A percentile compares a stretch with the other conserved stretches of the same genome.
Conservation (phyloP, 2,797 vertebrate genomes). For the Lutjanus campechanus region DNA sequence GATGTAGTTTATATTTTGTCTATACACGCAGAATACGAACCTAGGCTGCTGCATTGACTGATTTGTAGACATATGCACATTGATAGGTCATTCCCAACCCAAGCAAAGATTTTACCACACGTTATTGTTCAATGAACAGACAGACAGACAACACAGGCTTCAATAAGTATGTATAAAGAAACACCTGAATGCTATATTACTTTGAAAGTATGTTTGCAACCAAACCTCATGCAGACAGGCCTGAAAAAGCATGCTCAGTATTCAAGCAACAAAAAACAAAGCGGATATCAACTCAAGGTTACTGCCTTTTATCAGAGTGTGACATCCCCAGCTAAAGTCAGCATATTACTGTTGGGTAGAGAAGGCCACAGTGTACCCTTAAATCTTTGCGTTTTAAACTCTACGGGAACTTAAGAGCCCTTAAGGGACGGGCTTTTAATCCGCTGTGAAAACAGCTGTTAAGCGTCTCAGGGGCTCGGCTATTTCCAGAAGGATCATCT, state of each 20-base stretch:
- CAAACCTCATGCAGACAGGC: not conserved
- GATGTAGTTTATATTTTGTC: too few relatives aligned
- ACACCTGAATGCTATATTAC: not conserved
- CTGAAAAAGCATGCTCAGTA: slow-evolving; percentile 27
- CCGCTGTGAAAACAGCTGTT: slow-evolving; percentile 77
- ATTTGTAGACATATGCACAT: too few relatives aligned
- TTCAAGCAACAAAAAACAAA: slow-evolving; percentile 35
- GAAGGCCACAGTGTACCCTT: slow-evolving; percentile 49
- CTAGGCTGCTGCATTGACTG: too few relatives aligned
- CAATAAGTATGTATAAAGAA: not conserved
- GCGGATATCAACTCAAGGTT: slow-evolving; percentile 50
- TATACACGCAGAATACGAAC: too few relatives aligned
- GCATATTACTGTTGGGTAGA: slow-evolving; percentile 34
- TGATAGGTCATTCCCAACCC: too few relatives aligned
- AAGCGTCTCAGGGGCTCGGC: slow-evolving; percentile 59
- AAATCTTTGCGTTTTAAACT: slow-evolving; percentile 65
- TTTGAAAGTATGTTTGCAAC: not conserved
- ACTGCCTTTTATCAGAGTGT: slow-evolving; percentile 48
- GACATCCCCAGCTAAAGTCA: slow-evolving; percentile 33
- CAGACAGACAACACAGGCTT: not conserved
- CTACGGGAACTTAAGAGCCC: slow-evolving; percentile 66
- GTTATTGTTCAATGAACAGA: not conserved
- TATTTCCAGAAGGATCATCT: slow-evolving; percentile 71
- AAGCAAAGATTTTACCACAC: too few relatives aligned
- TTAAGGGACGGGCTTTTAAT: slow-evolving; percentile 72